Evolutionary conservation across 1,140 invertebrate genomes (phyloP).

Genomic region (Drosophila novamexicana): DNA sequence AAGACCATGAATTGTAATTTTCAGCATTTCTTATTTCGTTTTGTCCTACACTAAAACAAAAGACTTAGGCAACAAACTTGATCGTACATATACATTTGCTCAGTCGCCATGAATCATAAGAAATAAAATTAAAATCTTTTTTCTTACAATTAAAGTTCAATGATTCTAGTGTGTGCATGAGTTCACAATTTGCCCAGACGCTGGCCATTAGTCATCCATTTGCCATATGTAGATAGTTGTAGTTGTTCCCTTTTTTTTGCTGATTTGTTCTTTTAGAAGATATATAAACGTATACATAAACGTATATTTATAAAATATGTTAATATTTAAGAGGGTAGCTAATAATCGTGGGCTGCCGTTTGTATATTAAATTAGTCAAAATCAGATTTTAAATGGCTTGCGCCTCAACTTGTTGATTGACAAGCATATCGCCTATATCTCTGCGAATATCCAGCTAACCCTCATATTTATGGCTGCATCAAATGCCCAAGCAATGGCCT

Average conservation of each 20-base stretch:
- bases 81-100: constrained; percentile 15
- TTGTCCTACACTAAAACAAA: constrained; percentile 46
- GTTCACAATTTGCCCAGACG: constrained; percentile 36
- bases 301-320: not conserved
- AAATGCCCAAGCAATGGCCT: constrained; percentile 27
- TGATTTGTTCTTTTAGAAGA: not conserved
- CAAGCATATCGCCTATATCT: not conserved
- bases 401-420: constrained; percentile 1
- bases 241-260: not conserved
- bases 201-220: constrained; percentile 54
- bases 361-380: constrained; percentile 8
- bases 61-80: constrained; percentile 61
- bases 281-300: too few relatives aligned
- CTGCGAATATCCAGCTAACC: not conserved
- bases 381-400: constrained; percentile 4
- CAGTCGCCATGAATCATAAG: constrained; percentile 49
- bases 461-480: constrained; percentile 56
- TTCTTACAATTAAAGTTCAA: constrained; percentile 64
- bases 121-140: constrained; percentile 3
- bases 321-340: not conserved
- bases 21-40: constrained; percentile 41
- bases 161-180: constrained; percentile 60
- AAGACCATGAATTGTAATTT: constrained; percentile 30
- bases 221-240: constrained; percentile 40
- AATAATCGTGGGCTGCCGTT: constrained; percentile 5